phyloP scores from a whole-genome alignment of 1,140 invertebrate species.

The Panagrolaimus sp. region DNA sequence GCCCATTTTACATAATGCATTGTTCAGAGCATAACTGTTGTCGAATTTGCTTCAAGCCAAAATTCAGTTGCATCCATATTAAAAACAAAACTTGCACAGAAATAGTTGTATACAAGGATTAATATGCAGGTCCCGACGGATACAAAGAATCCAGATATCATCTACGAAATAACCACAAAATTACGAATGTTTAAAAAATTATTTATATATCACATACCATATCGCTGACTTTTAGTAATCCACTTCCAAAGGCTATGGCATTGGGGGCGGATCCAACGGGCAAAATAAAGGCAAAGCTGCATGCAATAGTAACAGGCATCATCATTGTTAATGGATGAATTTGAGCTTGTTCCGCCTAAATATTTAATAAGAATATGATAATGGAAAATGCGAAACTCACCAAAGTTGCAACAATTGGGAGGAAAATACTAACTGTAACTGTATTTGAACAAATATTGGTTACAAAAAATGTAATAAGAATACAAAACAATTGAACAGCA shows the following conservation, averaged over 20 bases:
- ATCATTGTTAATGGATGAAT: conserved; percentile 62
- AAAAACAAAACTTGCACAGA: neutral
- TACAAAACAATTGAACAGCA: conserved; percentile 26
- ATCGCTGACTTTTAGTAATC: conserved; percentile 55
- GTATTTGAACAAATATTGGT: conserved; percentile 40
- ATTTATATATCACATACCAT: too few relatives aligned
- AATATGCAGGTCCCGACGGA: neutral
- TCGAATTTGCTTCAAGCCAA: neutral
- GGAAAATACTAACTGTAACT: conserved; percentile 33
- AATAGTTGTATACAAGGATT: neutral
- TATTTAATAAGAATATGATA: neutral
- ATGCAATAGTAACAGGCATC: conserved; percentile 59
- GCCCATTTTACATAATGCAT: too few relatives aligned
- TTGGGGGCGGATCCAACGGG: conserved; percentile 76
- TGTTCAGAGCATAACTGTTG: neutral
- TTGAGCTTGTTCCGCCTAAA: conserved; percentile 45
- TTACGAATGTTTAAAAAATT: too few relatives aligned
- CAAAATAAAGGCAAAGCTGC: conserved; percentile 66
- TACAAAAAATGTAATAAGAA: conserved; percentile 30
- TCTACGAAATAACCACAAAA: neutral
- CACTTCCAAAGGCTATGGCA: conserved; percentile 67
- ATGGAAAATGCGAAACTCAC: neutral
- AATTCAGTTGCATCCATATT: conserved; percentile 2
- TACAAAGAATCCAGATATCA: conserved; percentile 13
- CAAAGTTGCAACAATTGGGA: conserved; percentile 29